A percentile compares a stretch with the other conserved stretches of the same genome.
Evolutionary conservation across 2,888 invertebrate species (phyloP).

Genomic region (Linyphia triangularis): DNA sequence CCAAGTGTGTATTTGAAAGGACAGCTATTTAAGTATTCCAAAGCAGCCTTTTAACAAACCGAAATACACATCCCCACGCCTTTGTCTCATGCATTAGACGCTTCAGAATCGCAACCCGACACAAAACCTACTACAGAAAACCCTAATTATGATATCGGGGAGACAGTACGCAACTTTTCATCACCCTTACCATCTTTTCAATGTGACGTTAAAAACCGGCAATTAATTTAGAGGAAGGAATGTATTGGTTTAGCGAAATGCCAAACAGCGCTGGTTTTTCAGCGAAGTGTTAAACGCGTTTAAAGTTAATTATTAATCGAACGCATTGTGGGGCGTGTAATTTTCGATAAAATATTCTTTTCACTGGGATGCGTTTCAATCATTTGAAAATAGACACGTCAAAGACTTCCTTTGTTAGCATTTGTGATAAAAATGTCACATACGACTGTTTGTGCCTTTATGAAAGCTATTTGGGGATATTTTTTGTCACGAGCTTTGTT

Average conservation of each 20-base stretch:
- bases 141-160: conserved; percentile 30
- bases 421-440: conserved; percentile 66
- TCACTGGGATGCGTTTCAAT: conserved; percentile 39
- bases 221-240: conserved; percentile 62
- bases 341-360: conserved; percentile 62
- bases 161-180: conserved; percentile 32
- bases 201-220: conserved; percentile 57
- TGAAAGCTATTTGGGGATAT: conserved; percentile 28
- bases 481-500: conserved; percentile 37
- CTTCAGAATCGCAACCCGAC: conserved; percentile 4
- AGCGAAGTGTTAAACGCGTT: conserved; percentile 21
- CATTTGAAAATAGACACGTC: conserved; percentile 51
- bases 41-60: not conserved
- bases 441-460: conserved; percentile 52
- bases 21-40: not conserved
- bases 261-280: not conserved
- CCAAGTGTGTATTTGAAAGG: not conserved
- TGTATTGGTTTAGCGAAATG: not conserved
- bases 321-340: conserved; percentile 44
- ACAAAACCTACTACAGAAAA: not conserved
- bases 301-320: conserved; percentile 70
- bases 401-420: conserved; percentile 43
- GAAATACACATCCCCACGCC: not conserved
- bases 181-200: conserved; percentile 21
- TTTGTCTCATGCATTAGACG: not conserved